Evolutionary conservation across 2,113 vertebrate species (phyloP).

Genomic region (Erythrolamprus reginae): DNA sequence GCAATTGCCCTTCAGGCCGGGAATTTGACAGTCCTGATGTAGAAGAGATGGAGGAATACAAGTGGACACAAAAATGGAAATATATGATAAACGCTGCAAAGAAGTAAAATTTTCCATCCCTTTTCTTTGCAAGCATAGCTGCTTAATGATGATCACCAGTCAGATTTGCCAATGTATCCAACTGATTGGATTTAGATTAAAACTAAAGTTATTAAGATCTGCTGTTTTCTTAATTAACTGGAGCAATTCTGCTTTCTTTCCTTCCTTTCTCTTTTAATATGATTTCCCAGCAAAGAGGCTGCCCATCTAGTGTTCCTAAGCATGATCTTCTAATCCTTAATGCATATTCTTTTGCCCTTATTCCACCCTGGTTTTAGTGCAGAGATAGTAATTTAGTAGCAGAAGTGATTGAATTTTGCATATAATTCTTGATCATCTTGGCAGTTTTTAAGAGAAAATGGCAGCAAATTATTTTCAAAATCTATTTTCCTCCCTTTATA

Average conservation of each 20-base stretch:
- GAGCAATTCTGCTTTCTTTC: not conserved
- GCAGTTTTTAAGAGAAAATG: not conserved
- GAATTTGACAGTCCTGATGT: not conserved
- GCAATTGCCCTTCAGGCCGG: fast-evolving
- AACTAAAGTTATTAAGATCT: not conserved
- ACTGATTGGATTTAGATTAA: not conserved
- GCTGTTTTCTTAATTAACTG: not conserved
- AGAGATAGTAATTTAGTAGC: not conserved
- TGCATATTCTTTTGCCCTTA: not conserved
- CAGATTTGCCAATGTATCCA: not conserved
- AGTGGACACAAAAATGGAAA: no score
- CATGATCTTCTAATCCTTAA: not conserved
- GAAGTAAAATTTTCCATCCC: not conserved
- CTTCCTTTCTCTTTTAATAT: not conserved
- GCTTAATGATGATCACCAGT: not conserved
- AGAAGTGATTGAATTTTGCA: not conserved
- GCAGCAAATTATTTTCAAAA: not conserved
- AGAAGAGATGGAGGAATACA: not conserved
- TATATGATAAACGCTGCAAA: no score
- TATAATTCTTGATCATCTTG: not conserved
- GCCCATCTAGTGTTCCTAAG: not conserved
- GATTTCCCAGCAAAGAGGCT: not conserved
- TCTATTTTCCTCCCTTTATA: not conserved
- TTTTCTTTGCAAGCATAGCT: not conserved
- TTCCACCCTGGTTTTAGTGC: not conserved